Evolutionary conservation across 1,140 invertebrate species (phyloP), one percentile per base, ranked within the genome.

Genomic region (Drosophila arawakana): DNA sequence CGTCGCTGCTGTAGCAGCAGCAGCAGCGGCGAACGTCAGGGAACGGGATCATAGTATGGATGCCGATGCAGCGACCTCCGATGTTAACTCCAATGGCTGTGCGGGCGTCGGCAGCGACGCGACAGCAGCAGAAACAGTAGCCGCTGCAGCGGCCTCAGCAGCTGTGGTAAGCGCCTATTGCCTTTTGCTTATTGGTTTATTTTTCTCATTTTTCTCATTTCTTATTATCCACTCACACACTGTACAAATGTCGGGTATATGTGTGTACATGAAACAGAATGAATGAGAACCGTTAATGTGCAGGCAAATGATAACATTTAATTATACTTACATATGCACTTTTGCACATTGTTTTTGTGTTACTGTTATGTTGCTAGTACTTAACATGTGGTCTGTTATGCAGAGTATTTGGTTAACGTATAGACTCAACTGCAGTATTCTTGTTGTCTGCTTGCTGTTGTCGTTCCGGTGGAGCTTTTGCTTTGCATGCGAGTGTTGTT

Each of bases 131-230:
- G 43, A 11, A 46, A n/a, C 15, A 37, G 21, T 39, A 43, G 60
- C 62, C 41, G 46, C 73, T 49, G 62, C 63, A 59, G 63, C 47
- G 49, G 63, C 59, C 73, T 80, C 84, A 58, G 77, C 77, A 59
- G 78, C 84, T 83, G 84, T 89, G 84, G 84, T 89, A 89, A 89
- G 84, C 67, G 63, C 47, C 46, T 39, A 59, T 41, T 65, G 49
- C 55, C 63, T 62, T 66, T 66, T 68, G 65, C 55, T 34, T 69
- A 54, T 73, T 50, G 55, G 39, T 35, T 47, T 63, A 58, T 57
- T 70, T 75, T 58, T 71, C 52, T 63, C 63, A 61, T 68, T 73
- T 47, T 58, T 71, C 52, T 63, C 63, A 61, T 68, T 73, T 47
- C 57, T 60, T 61, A 68, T 41, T 10, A n/a, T 34, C 21, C 3